Evolutionary conservation across 2,797 vertebrate genomes (phyloP).

Genomic region (Cetoscarus ocellatus): DNA sequence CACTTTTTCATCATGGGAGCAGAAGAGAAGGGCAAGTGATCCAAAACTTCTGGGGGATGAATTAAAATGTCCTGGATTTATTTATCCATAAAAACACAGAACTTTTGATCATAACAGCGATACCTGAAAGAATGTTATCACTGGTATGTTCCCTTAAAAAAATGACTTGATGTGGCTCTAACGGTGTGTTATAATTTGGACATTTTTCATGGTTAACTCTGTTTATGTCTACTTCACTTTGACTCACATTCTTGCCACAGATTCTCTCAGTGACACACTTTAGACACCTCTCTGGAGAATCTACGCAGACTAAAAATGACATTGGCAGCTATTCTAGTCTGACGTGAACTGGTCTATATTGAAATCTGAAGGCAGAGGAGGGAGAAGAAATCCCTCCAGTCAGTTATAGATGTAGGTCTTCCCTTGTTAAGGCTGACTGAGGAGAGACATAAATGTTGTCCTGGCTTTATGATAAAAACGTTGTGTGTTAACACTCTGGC

Average conservation of each 20-base stretch:
- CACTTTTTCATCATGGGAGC: no score
- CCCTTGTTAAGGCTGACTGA: slow-evolving; percentile 10
- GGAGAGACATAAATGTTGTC: slow-evolving; percentile 33
- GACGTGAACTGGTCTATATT: slow-evolving; percentile 62
- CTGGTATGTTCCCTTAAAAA: not conserved
- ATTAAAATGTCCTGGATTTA: no score
- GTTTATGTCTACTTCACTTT: slow-evolving; percentile 34
- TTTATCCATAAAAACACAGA: no score
- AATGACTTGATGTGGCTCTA: not conserved
- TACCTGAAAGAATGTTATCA: not conserved
- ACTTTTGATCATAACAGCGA: not conserved
- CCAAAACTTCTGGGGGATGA: no score
- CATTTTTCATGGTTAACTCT: slow-evolving; percentile 6
- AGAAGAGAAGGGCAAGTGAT: no score
- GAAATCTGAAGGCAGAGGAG: slow-evolving; percentile 32
- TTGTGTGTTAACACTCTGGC: slow-evolving; percentile 4
- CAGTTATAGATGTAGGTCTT: slow-evolving; percentile 17
- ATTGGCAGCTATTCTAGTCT: slow-evolving; percentile 55
- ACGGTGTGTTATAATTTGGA: not conserved
- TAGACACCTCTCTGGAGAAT: slow-evolving; percentile 59
- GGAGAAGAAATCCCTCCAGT: slow-evolving; percentile 27
- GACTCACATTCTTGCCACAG: slow-evolving; percentile 63
- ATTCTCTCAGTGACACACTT: slow-evolving; percentile 72
- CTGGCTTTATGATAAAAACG: slow-evolving; percentile 41
- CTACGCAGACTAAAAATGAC: slow-evolving; percentile 65